Conservation (phyloP, 2,888 invertebrate genomes). For the Lepidocyrtinus sp. region DNA sequence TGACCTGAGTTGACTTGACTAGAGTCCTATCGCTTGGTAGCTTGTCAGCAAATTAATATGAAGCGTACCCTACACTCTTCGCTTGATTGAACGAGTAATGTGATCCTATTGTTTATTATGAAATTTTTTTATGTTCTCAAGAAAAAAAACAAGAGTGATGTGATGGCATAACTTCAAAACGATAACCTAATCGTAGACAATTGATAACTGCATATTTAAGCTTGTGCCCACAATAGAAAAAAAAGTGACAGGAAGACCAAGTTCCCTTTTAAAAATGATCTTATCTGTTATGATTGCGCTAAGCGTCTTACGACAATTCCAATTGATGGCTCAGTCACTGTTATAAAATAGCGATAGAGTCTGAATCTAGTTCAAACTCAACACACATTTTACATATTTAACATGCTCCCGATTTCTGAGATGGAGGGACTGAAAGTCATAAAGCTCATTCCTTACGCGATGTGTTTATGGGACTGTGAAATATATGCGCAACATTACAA, state of each 20-base stretch:
- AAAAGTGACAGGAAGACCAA: conserved; percentile 55
- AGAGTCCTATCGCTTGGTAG: background rate
- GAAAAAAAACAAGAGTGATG: conserved; percentile 1
- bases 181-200: conserved; percentile 7
- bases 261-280: conserved; percentile 6
- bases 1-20: background rate
- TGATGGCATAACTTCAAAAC: conserved; percentile 1
- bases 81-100: background rate
- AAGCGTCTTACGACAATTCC: background rate
- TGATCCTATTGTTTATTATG: conserved; percentile 13
- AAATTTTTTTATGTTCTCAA: conserved; percentile 6
- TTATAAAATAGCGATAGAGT: background rate
- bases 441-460: no score
- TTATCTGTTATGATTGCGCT: conserved; percentile 1
- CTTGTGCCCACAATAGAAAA: conserved; percentile 5
- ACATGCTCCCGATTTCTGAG: conserved; percentile 2
- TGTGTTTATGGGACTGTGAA: no score
- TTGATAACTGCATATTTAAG: background rate
- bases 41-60: background rate
- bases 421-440: no score
- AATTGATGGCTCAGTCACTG: background rate
- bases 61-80: background rate
- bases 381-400: no score
- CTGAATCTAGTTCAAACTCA: conserved; percentile 8
- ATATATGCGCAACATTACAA: no score